Conservation (phyloP, 1,140 invertebrate species). For the Oscheius sp. region DNA sequence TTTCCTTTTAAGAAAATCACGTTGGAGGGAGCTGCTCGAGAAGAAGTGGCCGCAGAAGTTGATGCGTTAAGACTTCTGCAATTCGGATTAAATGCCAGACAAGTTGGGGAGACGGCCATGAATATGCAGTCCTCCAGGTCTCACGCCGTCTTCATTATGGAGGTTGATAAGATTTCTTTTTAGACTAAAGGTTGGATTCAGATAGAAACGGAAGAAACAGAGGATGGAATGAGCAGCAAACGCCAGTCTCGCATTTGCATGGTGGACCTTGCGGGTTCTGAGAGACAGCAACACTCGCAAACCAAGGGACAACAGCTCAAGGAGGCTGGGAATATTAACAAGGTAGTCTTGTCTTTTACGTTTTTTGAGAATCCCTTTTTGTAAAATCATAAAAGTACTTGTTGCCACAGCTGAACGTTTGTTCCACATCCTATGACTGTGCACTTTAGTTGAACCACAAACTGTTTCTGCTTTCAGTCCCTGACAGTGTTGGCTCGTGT, state of each 20-base stretch:
- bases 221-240: slow-evolving; percentile 30
- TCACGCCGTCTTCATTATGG: slow-evolving; percentile 63
- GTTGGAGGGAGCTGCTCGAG: not conserved
- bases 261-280: slow-evolving; percentile 88
- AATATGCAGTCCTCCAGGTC: slow-evolving; percentile 63
- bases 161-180: not conserved
- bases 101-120: slow-evolving; percentile 63
- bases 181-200: not conserved
- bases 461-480: slow-evolving; percentile 72
- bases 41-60: not conserved
- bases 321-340: slow-evolving; percentile 74
- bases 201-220: slow-evolving; percentile 11
- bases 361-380: too few species aligned
- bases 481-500: slow-evolving; percentile 85
- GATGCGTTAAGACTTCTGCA: slow-evolving; percentile 19
- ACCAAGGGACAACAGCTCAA: slow-evolving; percentile 69
- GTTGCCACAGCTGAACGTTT: too few species aligned
- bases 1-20: slow-evolving; percentile 16
- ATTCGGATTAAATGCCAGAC: slow-evolving; percentile 59
- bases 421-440: too few species aligned
- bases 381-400: too few species aligned
- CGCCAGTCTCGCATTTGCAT: slow-evolving; percentile 69
- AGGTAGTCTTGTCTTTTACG: too few species aligned
- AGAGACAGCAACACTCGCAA: slow-evolving; percentile 66
- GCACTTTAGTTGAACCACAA: slow-evolving; percentile 72